Conservation (phyloP, 2,888 invertebrate species). For the Patella caerulea region DNA sequence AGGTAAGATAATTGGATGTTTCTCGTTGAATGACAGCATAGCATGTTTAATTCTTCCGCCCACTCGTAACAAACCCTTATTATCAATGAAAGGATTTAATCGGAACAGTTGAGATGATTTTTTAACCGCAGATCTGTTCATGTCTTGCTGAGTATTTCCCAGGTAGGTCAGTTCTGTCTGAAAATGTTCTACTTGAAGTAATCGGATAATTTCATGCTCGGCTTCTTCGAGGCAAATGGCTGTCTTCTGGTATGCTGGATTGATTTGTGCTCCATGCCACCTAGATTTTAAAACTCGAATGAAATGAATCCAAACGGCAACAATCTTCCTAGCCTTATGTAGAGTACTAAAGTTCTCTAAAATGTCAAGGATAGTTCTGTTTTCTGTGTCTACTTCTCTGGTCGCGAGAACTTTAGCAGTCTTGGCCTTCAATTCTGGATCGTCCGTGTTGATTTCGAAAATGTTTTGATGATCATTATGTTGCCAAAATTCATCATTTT, state of each 20-base stretch:
- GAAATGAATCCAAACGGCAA: background rate
- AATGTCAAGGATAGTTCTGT: background rate
- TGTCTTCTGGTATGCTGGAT: background rate
- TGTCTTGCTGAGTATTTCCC: background rate
- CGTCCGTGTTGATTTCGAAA: background rate
- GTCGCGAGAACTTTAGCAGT: background rate
- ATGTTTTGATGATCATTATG: background rate
- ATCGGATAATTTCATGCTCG: background rate
- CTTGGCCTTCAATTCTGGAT: background rate
- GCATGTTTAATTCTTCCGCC: background rate
- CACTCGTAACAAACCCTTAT: background rate
- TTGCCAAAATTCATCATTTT: too few relatives aligned
- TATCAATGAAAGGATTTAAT: background rate
- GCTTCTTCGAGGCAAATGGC: background rate
- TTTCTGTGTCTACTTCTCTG: background rate
- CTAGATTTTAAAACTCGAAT: background rate
- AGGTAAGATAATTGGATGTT: slow-evolving; percentile 41
- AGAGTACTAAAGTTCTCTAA: background rate
- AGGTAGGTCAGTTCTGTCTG: background rate
- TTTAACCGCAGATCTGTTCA: background rate
- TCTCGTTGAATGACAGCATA: slow-evolving; percentile 3
- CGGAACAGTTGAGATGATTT: background rate
- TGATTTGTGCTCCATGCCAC: background rate
- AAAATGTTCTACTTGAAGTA: too few relatives aligned
- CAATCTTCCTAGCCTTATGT: background rate